Conservation (phyloP, 2,113 vertebrate species). For the Lutjanus erythropterus region DNA sequence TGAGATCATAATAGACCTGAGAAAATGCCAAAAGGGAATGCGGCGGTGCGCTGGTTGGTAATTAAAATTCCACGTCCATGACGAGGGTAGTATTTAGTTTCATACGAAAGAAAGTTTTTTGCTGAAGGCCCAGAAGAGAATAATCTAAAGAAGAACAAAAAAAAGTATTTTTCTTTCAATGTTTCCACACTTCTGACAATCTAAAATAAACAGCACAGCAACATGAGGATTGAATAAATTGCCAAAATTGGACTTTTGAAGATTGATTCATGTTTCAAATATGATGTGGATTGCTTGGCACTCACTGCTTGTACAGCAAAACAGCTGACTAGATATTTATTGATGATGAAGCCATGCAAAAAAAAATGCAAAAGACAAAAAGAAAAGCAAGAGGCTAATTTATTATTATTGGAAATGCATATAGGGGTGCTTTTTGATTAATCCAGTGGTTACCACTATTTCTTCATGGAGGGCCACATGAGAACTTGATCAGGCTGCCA, state of each 20-base stretch:
- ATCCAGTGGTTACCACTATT: too few relatives aligned
- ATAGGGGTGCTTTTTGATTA: too few relatives aligned
- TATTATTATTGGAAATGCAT: neutral
- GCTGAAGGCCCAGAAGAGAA: constrained; percentile 46
- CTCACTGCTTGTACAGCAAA: neutral
- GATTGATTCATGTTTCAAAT: constrained; percentile 13
- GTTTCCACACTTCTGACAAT: neutral
- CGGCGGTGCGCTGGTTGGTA: constrained; percentile 64
- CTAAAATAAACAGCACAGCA: neutral
- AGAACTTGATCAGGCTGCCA: too few relatives aligned
- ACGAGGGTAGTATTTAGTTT: constrained; percentile 73
- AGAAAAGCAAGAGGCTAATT: neutral
- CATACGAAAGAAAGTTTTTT: constrained; percentile 65
- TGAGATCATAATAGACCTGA: constrained; percentile 68
- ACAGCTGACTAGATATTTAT: constrained; percentile 27
- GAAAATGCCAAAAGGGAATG: constrained; percentile 74
- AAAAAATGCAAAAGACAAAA: neutral
- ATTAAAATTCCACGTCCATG: constrained; percentile 81
- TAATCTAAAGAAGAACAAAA: constrained; percentile 50
- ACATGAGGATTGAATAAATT: neutral
- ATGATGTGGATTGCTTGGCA: neutral
- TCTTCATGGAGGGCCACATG: too few relatives aligned
- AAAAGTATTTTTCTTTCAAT: constrained; percentile 2
- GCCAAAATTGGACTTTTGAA: constrained; percentile 2
- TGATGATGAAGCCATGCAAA: constrained; percentile 8